Conservation (phyloP, 2,888 invertebrate genomes). For the Drosophila paranaensis region DNA sequence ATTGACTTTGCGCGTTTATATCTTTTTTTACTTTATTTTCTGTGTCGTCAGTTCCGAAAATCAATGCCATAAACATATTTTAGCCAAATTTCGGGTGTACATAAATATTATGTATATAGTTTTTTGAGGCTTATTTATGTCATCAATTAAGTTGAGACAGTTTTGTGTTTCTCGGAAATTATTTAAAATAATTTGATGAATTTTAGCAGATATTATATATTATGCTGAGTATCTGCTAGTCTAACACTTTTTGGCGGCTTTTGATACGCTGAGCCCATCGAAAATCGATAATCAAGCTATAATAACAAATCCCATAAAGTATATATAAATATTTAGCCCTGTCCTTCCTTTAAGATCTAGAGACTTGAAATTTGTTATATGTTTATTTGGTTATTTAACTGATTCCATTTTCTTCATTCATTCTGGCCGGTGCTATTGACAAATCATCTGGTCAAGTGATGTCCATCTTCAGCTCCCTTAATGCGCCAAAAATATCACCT, state of each 20-base stretch:
- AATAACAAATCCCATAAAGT: too few relatives aligned
- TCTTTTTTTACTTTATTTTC: neutral
- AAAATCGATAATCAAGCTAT: too few relatives aligned
- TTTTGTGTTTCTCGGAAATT: neutral
- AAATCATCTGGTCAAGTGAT: conserved; percentile 57
- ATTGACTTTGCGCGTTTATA: conserved; percentile 53
- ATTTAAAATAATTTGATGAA: neutral
- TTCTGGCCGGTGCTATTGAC: conserved; percentile 28
- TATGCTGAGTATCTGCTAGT: too few relatives aligned
- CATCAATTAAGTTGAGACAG: neutral
- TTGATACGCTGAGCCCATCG: too few relatives aligned
- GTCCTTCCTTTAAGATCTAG: too few relatives aligned
- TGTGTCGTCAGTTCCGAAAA: conserved; percentile 46
- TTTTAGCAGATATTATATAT: neutral
- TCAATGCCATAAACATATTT: conserved; percentile 42
- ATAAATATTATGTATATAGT: neutral
- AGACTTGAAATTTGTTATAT: too few relatives aligned
- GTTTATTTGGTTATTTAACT: conserved; percentile 1
- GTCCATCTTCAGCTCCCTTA: conserved; percentile 70
- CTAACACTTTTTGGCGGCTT: too few relatives aligned
- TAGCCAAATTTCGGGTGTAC: neutral
- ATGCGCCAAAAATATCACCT: conserved; percentile 68
- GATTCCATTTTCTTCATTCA: neutral
- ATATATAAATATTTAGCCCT: too few relatives aligned
- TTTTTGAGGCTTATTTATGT: neutral